Conservation (phyloP, 1,140 invertebrate species). For the Hyles euphorbiae region DNA sequence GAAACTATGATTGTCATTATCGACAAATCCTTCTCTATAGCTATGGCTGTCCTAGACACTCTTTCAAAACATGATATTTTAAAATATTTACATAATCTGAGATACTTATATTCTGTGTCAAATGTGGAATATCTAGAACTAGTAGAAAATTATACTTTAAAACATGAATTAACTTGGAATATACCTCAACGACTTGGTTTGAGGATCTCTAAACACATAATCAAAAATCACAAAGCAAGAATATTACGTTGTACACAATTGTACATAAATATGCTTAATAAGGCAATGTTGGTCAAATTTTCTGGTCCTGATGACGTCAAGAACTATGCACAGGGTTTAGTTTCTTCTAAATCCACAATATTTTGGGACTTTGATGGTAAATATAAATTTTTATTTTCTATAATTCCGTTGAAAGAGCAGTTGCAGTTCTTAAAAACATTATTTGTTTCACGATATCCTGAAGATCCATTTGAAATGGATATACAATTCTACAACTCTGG, state of each 20-base stretch:
- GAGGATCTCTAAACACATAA: slow-evolving; percentile 44
- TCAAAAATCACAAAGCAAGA: slow-evolving; percentile 41
- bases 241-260: slow-evolving; percentile 30
- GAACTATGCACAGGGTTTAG: slow-evolving; percentile 22
- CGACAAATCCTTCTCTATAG: slow-evolving; percentile 25
- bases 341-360: slow-evolving; percentile 17
- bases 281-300: slow-evolving; percentile 27
- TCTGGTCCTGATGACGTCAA: slow-evolving; percentile 39
- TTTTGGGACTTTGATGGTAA: slow-evolving; percentile 25
- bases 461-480: slow-evolving; percentile 43
- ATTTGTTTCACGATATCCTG: slow-evolving; percentile 35
- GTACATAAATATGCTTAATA: slow-evolving; percentile 36
- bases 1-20: slow-evolving; percentile 17
- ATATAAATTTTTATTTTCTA: slow-evolving; percentile 32
- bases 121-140: slow-evolving; percentile 27
- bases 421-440: slow-evolving; percentile 40
- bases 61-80: background rate
- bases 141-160: slow-evolving; percentile 23
- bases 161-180: background rate
- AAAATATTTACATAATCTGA: slow-evolving; percentile 9
- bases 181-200: slow-evolving; percentile 20
- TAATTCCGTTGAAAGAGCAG: slow-evolving; percentile 33
- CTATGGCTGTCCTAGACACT: slow-evolving; percentile 13
- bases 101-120: slow-evolving; percentile 27
- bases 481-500: slow-evolving; percentile 32